phyloP scores from a whole-genome alignment of 2,113 vertebrate genomes.

The Sinocyclocheilus grahami region DNA sequence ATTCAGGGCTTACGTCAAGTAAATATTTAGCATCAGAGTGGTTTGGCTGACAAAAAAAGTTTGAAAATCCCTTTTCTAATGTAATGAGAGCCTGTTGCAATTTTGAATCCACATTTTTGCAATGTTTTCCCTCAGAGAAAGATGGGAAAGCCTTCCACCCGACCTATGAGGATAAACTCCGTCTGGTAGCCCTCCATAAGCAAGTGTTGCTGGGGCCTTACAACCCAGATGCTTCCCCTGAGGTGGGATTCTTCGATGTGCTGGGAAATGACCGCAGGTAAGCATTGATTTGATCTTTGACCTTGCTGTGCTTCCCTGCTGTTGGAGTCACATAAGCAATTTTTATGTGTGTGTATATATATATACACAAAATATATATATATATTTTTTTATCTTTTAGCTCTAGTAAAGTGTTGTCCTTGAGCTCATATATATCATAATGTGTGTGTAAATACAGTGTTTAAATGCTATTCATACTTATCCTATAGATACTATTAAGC shows the following conservation, averaged over 20 bases:
- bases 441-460: too few species aligned
- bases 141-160: conserved; percentile 99
- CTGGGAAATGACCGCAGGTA: conserved; percentile 98
- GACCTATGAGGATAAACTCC: conserved; percentile 96
- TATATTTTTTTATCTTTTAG: background rate
- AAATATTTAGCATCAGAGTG: background rate
- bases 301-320: background rate
- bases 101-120: conserved; percentile 6
- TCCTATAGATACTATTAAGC: too few species aligned
- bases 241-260: conserved; percentile 98
- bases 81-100: too few species aligned
- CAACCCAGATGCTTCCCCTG: conserved; percentile 93
- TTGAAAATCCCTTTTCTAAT: background rate
- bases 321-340: background rate
- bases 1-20: background rate
- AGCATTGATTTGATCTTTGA: conserved; percentile 2
- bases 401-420: background rate
- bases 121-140: conserved; percentile 80
- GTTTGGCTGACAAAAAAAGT: background rate
- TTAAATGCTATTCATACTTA: too few species aligned
- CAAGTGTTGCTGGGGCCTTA: conserved; percentile 92
- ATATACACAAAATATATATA: too few species aligned
- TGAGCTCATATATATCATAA: background rate
- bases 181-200: conserved; percentile 93
- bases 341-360: background rate